Conservation (phyloP, 2,888 invertebrate species). For the Andricus curvator region DNA sequence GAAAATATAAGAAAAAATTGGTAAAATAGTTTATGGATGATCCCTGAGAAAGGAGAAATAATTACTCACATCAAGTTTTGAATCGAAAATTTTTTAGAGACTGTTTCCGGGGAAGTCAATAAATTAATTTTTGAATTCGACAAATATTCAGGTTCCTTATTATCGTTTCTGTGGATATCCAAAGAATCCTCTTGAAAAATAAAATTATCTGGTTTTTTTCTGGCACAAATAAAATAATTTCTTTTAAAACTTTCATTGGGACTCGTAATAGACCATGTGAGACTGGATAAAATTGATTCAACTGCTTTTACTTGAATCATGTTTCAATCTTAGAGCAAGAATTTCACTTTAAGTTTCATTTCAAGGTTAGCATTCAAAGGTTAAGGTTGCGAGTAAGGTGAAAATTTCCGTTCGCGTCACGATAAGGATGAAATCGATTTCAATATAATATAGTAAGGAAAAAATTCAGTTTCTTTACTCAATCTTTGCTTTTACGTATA, state of each 20-base stretch:
- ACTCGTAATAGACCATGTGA: neutral
- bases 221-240: neutral
- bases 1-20: too few species aligned
- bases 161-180: neutral
- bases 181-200: neutral
- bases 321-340: neutral
- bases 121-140: neutral
- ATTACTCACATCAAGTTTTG: neutral
- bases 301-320: slow-evolving; percentile 22
- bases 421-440: slow-evolving; percentile 21
- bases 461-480: slow-evolving; percentile 9
- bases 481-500: neutral
- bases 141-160: neutral
- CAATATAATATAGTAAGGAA: neutral
- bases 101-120: neutral
- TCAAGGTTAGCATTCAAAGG: slow-evolving; percentile 15
- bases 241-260: neutral
- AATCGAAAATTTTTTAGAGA: neutral
- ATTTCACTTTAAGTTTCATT: slow-evolving; percentile 5
- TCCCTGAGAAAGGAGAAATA: neutral
- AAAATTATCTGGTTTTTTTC: neutral
- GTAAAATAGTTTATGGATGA: too few species aligned
- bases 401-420: neutral
- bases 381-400: slow-evolving; percentile 14
- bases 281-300: slow-evolving; percentile 4